Conservation (phyloP, 2,888 invertebrate species). For the Artemia sp. region DNA sequence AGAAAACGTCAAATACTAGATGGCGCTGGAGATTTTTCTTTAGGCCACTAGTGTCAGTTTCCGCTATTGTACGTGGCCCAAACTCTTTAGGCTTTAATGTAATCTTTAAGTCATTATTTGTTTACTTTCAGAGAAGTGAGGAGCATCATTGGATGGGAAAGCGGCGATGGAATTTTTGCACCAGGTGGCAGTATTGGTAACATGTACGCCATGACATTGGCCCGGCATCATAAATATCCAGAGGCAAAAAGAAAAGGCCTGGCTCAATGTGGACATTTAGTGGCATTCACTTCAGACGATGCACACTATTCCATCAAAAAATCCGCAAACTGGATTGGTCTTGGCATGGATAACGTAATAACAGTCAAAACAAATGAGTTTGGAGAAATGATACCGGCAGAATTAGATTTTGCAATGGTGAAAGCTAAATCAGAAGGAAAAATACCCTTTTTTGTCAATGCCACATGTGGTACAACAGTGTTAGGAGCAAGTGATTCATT, state of each 20-base stretch:
- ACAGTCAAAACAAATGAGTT: constrained; percentile 46
- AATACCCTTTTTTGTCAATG: constrained; percentile 51
- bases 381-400: constrained; percentile 48
- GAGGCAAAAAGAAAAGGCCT: constrained; percentile 50
- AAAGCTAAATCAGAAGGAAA: constrained; percentile 35
- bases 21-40: no score
- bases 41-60: no score
- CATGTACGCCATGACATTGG: constrained; percentile 56
- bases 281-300: constrained; percentile 57
- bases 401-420: constrained; percentile 42
- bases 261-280: constrained; percentile 43
- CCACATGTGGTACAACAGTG: constrained; percentile 63
- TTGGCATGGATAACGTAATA: constrained; percentile 56
- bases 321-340: constrained; percentile 61
- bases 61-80: no score
- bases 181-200: constrained; percentile 61
- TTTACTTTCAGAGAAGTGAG: constrained; percentile 33
- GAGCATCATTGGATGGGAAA: constrained; percentile 42
- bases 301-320: constrained; percentile 69
- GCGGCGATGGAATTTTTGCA: constrained; percentile 57
- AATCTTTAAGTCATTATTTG: background rate
- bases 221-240: constrained; percentile 49
- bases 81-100: no score
- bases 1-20: no score
- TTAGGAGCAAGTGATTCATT: constrained; percentile 65